phyloP scores from a whole-genome alignment of 1,140 invertebrate genomes.

The Nasonia giraulti region DNA sequence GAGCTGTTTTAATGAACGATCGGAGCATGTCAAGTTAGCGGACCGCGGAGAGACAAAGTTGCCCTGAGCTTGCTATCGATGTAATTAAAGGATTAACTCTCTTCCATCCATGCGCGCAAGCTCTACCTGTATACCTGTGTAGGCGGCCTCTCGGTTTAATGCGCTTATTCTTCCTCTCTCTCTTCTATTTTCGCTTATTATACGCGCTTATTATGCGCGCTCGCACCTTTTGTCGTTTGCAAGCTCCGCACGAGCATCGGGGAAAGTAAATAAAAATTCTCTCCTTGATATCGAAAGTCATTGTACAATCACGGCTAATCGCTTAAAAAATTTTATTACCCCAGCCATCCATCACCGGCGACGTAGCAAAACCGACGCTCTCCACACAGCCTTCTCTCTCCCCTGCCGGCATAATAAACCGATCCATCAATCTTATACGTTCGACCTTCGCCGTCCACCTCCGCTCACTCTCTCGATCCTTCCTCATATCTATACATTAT shows the following conservation, averaged over 20 bases:
- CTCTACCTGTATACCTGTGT: background rate
- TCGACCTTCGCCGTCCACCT: background rate
- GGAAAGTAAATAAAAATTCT: background rate
- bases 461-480: background rate
- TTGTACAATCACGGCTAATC: background rate
- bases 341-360: background rate
- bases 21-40: conserved; percentile 47
- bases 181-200: background rate
- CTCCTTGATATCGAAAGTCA: background rate
- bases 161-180: background rate
- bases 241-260: too few species aligned
- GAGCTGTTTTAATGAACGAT: conserved; percentile 64
- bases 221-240: background rate
- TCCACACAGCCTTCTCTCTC: background rate
- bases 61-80: conserved; percentile 64
- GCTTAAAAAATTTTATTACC: too few species aligned
- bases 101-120: background rate
- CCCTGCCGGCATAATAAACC: background rate
- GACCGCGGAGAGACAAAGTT: conserved; percentile 42
- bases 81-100: conserved; percentile 69
- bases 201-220: too few species aligned
- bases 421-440: background rate
- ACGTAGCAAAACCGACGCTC: background rate
- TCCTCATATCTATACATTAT: too few species aligned
- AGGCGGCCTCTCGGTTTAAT: background rate